Evolutionary conservation across 2,113 vertebrate species (phyloP).

Genomic region (Neotragus pygmaeus): DNA sequence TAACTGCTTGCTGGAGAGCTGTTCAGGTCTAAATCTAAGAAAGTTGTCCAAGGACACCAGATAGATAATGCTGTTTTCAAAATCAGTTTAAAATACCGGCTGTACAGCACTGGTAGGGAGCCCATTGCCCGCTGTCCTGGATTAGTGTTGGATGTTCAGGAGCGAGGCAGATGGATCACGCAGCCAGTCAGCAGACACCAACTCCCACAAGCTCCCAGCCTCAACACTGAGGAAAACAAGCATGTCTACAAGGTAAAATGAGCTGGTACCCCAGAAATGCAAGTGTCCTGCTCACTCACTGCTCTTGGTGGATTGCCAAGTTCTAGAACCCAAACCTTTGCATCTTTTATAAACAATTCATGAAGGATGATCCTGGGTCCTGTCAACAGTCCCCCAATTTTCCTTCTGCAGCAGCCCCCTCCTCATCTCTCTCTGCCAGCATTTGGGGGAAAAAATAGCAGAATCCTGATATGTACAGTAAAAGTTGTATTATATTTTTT

Average conservation of each 20-base stretch:
- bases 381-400: neutral
- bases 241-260: neutral
- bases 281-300: neutral
- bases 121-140: neutral
- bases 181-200: neutral
- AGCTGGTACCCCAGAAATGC: neutral
- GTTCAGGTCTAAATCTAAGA: neutral
- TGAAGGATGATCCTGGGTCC: neutral
- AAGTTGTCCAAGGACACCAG: neutral
- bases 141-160: neutral
- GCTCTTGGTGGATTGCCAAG: neutral
- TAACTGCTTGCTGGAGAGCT: neutral
- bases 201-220: neutral
- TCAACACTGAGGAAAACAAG: neutral
- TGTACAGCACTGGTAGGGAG: neutral
- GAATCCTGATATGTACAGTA: conserved; percentile 35
- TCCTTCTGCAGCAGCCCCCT: neutral
- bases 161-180: fast-evolving
- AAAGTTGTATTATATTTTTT: conserved; percentile 75
- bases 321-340: neutral
- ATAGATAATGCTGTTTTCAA: neutral
- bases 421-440: neutral
- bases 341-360: neutral
- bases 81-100: neutral
- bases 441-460: neutral